These are phyloP conservation scores for Pteronotus mesoamericanus DNA, from an alignment of 2,797 vertebrate species.

Conservation along the genomic window DNA sequence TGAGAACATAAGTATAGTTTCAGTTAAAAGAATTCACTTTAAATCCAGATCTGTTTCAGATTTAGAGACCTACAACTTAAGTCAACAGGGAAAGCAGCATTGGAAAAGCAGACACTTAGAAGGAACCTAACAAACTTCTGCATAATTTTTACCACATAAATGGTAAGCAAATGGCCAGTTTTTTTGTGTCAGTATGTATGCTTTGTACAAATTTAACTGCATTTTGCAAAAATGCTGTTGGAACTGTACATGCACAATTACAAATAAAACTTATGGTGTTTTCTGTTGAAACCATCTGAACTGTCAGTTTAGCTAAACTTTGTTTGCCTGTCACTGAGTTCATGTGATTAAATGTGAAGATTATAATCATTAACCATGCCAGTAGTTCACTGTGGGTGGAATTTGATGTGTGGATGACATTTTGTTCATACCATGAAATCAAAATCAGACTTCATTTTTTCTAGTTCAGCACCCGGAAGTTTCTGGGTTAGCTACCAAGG, in stretches of 20 bases:
- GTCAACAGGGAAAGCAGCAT: slow-evolving; percentile 52
- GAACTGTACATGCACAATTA: slow-evolving; percentile 63
- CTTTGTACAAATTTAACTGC: slow-evolving; percentile 50
- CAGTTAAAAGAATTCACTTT: background rate
- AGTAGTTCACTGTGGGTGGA: slow-evolving; percentile 80
- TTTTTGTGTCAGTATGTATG: background rate
- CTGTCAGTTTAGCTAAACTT: slow-evolving; percentile 85
- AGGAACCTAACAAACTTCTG: slow-evolving; percentile 56
- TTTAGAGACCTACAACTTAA: background rate
- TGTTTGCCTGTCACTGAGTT: slow-evolving; percentile 84
- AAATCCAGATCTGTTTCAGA: background rate
- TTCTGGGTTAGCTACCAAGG: slow-evolving; percentile 84
- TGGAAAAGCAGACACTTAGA: slow-evolving; percentile 61
- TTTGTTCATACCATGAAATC: slow-evolving; percentile 83
- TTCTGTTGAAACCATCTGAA: slow-evolving; percentile 75
- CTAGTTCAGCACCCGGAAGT: slow-evolving; percentile 90
- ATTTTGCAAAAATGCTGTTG: slow-evolving; percentile 60
- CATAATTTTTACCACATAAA: slow-evolving; percentile 59
- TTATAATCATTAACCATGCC: slow-evolving; percentile 85
- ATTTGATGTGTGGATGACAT: slow-evolving; percentile 82
- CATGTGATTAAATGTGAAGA: slow-evolving; percentile 86
- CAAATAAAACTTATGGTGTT: slow-evolving; percentile 75
- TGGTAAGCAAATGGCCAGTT: slow-evolving; percentile 52
- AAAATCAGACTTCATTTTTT: slow-evolving; percentile 86
- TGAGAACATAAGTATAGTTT: background rate